A percentile compares a stretch with the other conserved stretches of the same genome.
phyloP scores from a whole-genome alignment of 37 sponge, comb jelly and placozoan genomes.

The Halichondria panicea region DNA sequence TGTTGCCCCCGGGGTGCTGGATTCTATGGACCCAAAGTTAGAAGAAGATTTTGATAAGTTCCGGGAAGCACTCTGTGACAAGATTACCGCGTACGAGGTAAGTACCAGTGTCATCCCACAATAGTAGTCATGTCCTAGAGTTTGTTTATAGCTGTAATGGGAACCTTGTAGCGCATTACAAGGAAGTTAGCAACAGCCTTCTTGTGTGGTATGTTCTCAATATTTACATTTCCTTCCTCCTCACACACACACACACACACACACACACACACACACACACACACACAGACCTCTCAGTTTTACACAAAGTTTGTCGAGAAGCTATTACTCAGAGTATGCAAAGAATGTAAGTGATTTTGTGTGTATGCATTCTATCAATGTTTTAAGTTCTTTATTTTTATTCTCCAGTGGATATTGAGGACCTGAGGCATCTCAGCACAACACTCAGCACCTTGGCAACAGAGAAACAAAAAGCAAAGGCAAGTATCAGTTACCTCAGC shows the following conservation, averaged over 20 bases:
- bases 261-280: not conserved
- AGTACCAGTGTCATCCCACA: not conserved
- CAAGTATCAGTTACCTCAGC: not conserved
- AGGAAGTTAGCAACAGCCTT: no score
- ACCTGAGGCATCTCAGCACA: conserved; percentile 35
- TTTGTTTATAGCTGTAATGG: no score
- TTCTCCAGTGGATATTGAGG: conserved; percentile 64
- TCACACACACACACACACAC: not conserved
- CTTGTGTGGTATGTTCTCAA: not conserved
- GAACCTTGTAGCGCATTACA: no score
- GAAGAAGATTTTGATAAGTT: conserved; percentile 45
- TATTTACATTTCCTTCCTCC: not conserved
- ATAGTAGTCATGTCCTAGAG: not conserved
- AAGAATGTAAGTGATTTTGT: conserved; percentile 27
- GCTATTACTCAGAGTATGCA: conserved; percentile 19
- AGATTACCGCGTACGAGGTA: conserved; percentile 33
- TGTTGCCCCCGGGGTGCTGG: not conserved
- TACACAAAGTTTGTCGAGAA: conserved; percentile 31
- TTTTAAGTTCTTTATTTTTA: not conserved
- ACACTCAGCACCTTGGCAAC: conserved; percentile 53
- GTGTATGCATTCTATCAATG: not conserved
- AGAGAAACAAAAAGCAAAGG: conserved; percentile 54
- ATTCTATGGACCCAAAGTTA: conserved; percentile 24
- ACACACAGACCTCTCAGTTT: conserved; percentile 30
- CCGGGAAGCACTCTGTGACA: conserved; percentile 8